phyloP scores from a whole-genome alignment of 2,888 invertebrate species.

The Drosophila austrosaltans region DNA sequence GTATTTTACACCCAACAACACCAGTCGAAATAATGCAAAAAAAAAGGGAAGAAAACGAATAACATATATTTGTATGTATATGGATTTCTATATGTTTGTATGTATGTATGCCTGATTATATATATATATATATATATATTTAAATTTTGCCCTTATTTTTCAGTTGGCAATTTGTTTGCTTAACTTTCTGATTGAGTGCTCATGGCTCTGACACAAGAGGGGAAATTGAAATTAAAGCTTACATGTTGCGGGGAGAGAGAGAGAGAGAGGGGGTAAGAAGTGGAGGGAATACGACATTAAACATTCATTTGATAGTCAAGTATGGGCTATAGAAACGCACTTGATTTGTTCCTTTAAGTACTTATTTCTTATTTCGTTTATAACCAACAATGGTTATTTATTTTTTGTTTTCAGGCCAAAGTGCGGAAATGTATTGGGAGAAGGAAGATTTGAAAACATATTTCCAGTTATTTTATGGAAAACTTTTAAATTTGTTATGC shows the following conservation, averaged over 20 bases:
- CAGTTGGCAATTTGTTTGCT: conserved; percentile 73
- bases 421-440: neutral
- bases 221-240: conserved; percentile 55
- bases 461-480: too few relatives aligned
- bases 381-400: neutral
- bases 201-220: conserved; percentile 52
- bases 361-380: neutral
- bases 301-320: conserved; percentile 8
- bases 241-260: neutral
- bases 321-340: conserved; percentile 12
- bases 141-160: conserved; percentile 61
- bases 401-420: neutral
- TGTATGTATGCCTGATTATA: neutral
- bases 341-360: conserved; percentile 5
- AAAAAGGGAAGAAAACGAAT: conserved; percentile 33
- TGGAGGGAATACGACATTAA: neutral
- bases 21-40: conserved; percentile 23
- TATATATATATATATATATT: conserved; percentile 32
- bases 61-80: neutral
- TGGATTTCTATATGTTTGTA: neutral
- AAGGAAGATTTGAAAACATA: too few relatives aligned
- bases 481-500: too few relatives aligned
- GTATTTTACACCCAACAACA: conserved; percentile 26
- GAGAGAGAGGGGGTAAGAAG: too few relatives aligned
- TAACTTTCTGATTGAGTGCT: conserved; percentile 74